These are phyloP conservation scores for Amblyteles armatorius DNA, from an alignment of 2,888 invertebrate genomes.

Conservation along the genomic window DNA sequence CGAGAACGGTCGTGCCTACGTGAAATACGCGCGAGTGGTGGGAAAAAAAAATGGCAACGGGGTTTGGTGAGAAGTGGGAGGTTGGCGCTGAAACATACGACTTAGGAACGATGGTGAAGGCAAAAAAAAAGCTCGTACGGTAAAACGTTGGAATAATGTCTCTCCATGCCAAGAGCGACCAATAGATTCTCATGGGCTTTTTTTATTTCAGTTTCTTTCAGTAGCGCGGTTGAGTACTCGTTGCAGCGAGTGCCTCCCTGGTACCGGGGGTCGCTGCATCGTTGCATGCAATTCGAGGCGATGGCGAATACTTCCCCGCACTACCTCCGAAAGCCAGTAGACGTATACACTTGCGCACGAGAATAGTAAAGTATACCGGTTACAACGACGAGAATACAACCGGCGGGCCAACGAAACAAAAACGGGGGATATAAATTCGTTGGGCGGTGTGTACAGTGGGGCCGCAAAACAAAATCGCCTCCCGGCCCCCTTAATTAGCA, in stretches of 20 bases:
- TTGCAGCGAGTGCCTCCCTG: conserved; percentile 7
- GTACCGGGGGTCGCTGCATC: conserved; percentile 23
- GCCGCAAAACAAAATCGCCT: conserved; percentile 26
- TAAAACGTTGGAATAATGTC: background rate
- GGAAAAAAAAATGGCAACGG: too few species aligned
- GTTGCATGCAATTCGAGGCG: conserved; percentile 40
- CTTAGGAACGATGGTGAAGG: too few species aligned
- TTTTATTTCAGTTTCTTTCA: conserved; percentile 26
- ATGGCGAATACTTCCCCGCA: conserved; percentile 9
- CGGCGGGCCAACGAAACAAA: conserved; percentile 35
- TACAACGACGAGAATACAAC: conserved; percentile 42
- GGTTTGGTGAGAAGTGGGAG: too few species aligned
- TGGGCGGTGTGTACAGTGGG: conserved; percentile 5
- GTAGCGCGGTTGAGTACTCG: conserved; percentile 39
- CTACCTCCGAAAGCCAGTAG: conserved; percentile 5
- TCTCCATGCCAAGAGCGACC: background rate
- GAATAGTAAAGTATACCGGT: conserved; percentile 28
- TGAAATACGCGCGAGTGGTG: too few species aligned
- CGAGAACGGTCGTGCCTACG: too few species aligned
- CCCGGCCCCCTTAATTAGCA: conserved; percentile 52
- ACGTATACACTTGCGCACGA: background rate
- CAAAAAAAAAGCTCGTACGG: too few species aligned
- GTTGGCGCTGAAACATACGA: too few species aligned
- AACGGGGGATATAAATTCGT: conserved; percentile 41
- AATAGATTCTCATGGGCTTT: background rate